These are phyloP conservation scores for Otus scops DNA, from an alignment of 2,797 vertebrate species.

Conservation along the genomic window DNA sequence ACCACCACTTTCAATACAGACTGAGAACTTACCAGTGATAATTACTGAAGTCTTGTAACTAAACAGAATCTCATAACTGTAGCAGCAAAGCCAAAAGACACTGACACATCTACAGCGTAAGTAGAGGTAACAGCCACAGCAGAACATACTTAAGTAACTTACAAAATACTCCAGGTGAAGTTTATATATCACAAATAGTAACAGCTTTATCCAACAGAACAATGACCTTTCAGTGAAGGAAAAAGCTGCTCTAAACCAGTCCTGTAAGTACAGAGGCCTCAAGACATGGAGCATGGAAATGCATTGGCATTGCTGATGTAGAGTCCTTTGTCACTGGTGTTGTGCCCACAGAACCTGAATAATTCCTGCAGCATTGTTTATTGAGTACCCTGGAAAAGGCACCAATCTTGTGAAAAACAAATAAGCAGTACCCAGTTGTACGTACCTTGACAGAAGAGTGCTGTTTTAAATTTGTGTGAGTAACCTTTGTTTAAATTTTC, in stretches of 20 bases:
- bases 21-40: background rate
- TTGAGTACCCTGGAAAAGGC: background rate
- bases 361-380: background rate
- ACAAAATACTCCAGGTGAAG: background rate
- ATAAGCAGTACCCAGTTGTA: background rate
- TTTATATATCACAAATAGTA: background rate
- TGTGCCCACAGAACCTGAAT: background rate
- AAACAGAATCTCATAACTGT: background rate
- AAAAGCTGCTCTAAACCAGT: background rate
- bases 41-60: background rate
- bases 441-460: background rate
- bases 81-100: background rate
- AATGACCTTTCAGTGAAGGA: background rate
- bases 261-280: background rate
- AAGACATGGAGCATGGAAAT: background rate
- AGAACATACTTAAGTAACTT: background rate
- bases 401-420: slow-evolving; percentile 27
- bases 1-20: background rate
- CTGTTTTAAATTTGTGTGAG: background rate
- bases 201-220: background rate
- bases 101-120: background rate
- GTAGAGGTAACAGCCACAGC: background rate
- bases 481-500: background rate
- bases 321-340: background rate
- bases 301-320: background rate